A percentile compares a stretch with the other conserved stretches of the same genome.
Evolutionary conservation across 2,113 vertebrate species (phyloP).

Genomic region (Gorilla gorilla): DNA sequence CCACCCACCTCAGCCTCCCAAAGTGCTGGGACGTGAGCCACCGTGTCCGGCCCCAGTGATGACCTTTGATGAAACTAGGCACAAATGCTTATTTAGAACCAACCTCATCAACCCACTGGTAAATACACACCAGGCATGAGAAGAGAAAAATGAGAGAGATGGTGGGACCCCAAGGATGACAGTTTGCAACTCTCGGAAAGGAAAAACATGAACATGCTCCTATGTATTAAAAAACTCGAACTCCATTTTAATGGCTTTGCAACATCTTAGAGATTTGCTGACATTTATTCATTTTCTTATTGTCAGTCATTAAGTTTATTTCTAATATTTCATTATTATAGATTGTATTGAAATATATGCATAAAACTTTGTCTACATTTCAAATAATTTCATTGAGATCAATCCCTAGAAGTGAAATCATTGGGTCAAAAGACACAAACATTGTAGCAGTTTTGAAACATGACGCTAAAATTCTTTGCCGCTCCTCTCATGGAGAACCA

Average conservation of each 20-base stretch:
- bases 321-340: not conserved
- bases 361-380: not conserved
- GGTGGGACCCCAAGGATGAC: not conserved
- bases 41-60: not conserved
- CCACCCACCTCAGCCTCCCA: too few species aligned
- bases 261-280: not conserved
- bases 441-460: not conserved
- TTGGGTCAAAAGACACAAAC: not conserved
- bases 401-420: not conserved
- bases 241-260: not conserved
- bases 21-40: too few species aligned
- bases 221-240: not conserved
- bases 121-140: not conserved
- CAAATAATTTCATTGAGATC: not conserved
- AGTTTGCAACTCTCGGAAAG: not conserved
- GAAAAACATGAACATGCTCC: constrained; percentile 2
- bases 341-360: not conserved
- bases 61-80: not conserved
- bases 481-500: not conserved
- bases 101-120: not conserved
- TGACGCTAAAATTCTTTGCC: not conserved
- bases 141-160: not conserved
- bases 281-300: constrained; percentile 10
- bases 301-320: not conserved
- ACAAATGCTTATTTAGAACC: not conserved